Percentiles rank a stretch among this genome's conserved stretches.
These are phyloP conservation scores for Apocheima hispidaria DNA, from an alignment of 2,888 invertebrate genomes.

Conservation along the genomic window DNA sequence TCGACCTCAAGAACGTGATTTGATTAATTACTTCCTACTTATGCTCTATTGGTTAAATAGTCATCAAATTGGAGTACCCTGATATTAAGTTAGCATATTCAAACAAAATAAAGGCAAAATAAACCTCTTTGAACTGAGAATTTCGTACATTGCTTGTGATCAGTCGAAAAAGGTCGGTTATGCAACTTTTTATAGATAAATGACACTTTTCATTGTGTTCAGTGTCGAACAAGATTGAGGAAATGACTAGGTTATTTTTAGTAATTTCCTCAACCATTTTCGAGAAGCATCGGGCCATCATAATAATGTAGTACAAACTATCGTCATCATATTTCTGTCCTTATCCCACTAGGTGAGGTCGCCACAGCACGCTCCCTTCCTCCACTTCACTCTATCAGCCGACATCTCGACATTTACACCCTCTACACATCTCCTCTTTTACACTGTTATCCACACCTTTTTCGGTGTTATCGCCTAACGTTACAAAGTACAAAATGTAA, in stretches of 20 bases:
- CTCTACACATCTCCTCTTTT: too few relatives aligned
- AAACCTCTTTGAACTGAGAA: background rate
- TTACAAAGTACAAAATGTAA: too few relatives aligned
- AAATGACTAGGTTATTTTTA: conserved; percentile 11
- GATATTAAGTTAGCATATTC: background rate
- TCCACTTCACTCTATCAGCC: too few relatives aligned
- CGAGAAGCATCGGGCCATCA: background rate
- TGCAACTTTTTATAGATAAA: background rate
- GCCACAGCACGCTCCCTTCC: too few relatives aligned
- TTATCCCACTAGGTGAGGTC: too few relatives aligned
- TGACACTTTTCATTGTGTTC: conserved; percentile 7
- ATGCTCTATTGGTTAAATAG: background rate
- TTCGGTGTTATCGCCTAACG: too few relatives aligned
- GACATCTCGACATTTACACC: too few relatives aligned
- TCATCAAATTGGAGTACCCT: background rate
- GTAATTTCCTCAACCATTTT: conserved; percentile 4
- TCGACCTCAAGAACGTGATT: too few relatives aligned
- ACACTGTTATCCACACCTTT: too few relatives aligned
- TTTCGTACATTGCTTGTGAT: background rate
- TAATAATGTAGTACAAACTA: background rate
- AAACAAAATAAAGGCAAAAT: background rate
- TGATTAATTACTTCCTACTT: background rate
- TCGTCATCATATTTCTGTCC: too few relatives aligned
- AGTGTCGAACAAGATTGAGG: conserved; percentile 14
- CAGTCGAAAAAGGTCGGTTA: background rate